Percentiles rank a stretch among this genome's conserved stretches.
These are phyloP conservation scores for Rhopalosiphum nymphaeae DNA, from an alignment of 2,888 invertebrate genomes.

Conservation along the genomic window DNA sequence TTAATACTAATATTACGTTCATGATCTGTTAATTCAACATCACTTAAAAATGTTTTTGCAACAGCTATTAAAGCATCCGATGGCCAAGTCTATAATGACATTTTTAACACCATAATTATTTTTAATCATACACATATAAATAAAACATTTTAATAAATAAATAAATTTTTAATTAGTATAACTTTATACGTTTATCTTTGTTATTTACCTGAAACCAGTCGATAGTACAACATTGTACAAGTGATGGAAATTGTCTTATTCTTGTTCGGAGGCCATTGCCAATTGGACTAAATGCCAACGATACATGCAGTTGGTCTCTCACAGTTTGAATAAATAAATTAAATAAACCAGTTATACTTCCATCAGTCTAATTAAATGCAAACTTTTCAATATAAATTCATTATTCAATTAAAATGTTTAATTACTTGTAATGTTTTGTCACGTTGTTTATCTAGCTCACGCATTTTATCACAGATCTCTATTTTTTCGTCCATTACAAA, in stretches of 20 bases:
- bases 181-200: background rate
- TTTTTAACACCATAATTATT: background rate
- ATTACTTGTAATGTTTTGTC: constrained; percentile 81
- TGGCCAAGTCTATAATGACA: constrained; percentile 78
- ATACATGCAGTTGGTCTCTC: constrained; percentile 90
- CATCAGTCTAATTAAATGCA: constrained; percentile 79
- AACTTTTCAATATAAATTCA: constrained; percentile 53
- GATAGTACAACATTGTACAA: constrained; percentile 95
- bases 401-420: background rate
- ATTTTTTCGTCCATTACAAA: constrained; percentile 87
- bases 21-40: constrained; percentile 27
- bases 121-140: background rate
- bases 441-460: constrained; percentile 85
- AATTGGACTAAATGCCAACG: constrained; percentile 91
- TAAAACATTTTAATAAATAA: background rate
- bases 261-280: constrained; percentile 86
- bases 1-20: constrained; percentile 73
- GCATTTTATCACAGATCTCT: constrained; percentile 94
- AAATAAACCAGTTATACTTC: constrained; percentile 90
- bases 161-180: background rate
- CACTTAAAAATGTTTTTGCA: constrained; percentile 71
- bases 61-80: constrained; percentile 90
- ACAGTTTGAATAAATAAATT: constrained; percentile 89
- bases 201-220: constrained; percentile 87
- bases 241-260: constrained; percentile 90